phyloP scores from a whole-genome alignment of 2,797 vertebrate species.

The Falco concolor region DNA sequence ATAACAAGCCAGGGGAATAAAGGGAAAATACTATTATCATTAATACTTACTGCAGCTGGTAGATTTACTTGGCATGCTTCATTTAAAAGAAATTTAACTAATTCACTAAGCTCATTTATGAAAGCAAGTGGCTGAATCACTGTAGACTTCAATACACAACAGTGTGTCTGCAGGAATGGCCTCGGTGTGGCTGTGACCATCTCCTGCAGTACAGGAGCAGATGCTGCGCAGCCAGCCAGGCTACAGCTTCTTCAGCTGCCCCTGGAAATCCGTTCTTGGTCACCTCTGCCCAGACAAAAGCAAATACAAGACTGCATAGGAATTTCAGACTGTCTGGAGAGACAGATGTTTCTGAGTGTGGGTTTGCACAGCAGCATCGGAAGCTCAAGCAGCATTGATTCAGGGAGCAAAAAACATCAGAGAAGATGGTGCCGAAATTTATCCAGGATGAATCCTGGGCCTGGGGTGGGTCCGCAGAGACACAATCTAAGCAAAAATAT shows the following conservation, averaged over 20 bases:
- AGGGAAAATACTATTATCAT: neutral
- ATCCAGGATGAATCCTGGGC: neutral
- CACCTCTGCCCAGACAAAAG: neutral
- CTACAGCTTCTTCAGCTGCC: neutral
- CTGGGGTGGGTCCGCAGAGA: neutral
- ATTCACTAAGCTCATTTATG: neutral
- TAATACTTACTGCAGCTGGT: neutral
- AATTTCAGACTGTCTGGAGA: neutral
- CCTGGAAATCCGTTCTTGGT: neutral
- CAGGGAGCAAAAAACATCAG: neutral
- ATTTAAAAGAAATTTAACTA: neutral
- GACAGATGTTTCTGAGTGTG: neutral
- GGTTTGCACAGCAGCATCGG: accelerated
- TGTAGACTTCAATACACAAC: neutral
- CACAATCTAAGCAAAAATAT: neutral
- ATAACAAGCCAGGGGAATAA: neutral
- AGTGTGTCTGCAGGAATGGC: neutral
- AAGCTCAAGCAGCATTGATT: neutral
- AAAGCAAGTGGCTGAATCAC: neutral
- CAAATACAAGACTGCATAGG: neutral
- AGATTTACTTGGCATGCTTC: neutral
- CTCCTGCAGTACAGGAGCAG: neutral
- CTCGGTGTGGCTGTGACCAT: neutral
- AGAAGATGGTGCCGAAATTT: neutral
- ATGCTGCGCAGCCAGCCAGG: neutral